A percentile compares a stretch with the other conserved stretches of the same genome.
These are phyloP conservation scores for Lasaia peninsularis DNA, from an alignment of 1,140 invertebrate species.

Conservation along the genomic window DNA sequence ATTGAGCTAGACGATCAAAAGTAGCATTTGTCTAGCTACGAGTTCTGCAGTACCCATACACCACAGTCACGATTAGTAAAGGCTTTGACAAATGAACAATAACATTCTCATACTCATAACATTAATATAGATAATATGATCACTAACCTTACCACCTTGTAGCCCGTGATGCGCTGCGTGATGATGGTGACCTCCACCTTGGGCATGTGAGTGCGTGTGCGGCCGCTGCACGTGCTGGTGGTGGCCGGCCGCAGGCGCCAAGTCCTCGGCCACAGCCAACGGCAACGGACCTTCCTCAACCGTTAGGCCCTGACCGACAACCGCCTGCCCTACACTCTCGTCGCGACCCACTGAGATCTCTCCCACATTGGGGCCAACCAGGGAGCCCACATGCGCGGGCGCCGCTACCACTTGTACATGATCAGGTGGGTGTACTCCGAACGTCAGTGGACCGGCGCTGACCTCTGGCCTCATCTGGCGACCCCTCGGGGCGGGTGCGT, in stretches of 20 bases:
- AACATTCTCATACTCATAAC: too few species aligned
- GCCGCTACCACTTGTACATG: conserved; percentile 15
- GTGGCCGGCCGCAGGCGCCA: conserved; percentile 39
- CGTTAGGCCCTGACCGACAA: neutral
- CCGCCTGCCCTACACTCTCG: neutral
- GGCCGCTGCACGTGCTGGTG: conserved; percentile 38
- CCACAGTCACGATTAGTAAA: too few species aligned
- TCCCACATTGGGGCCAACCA: conserved; percentile 17
- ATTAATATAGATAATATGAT: too few species aligned
- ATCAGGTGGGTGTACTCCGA: conserved; percentile 28
- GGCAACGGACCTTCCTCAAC: neutral
- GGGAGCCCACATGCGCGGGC: conserved; percentile 16
- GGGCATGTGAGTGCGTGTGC: conserved; percentile 27
- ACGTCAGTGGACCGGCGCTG: conserved; percentile 28
- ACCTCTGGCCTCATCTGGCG: conserved; percentile 29
- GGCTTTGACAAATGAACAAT: too few species aligned
- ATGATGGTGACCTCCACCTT: conserved; percentile 42
- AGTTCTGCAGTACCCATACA: too few species aligned
- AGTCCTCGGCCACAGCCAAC: conserved; percentile 31
- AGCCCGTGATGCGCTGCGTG: conserved; percentile 39
- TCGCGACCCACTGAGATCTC: conserved; percentile 13
- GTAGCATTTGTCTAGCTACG: too few species aligned
- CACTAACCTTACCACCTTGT: conserved; percentile 49
- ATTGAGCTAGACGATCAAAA: too few species aligned
- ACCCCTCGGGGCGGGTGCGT: conserved; percentile 21